These are phyloP conservation scores for Melanotaenia boesemani DNA, from an alignment of 2,797 vertebrate species.

Conservation along the genomic window DNA sequence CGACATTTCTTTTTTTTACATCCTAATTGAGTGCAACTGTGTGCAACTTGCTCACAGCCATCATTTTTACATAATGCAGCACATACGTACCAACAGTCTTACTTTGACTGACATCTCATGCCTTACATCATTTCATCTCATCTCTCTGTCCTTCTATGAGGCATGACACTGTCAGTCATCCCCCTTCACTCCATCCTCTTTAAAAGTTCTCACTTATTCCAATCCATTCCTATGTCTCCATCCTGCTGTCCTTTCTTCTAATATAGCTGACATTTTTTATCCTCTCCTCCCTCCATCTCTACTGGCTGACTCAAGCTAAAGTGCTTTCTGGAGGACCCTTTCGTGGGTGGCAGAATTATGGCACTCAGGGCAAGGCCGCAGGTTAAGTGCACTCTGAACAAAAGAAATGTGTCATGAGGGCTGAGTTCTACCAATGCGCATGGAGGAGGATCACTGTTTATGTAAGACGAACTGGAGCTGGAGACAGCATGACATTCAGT, in stretches of 20 bases:
- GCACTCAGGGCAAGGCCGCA: conserved; percentile 52
- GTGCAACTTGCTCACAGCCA: conserved; percentile 4
- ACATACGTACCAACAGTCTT: conserved; percentile 26
- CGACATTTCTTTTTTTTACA: neutral
- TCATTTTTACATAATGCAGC: conserved; percentile 28
- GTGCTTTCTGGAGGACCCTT: conserved; percentile 63
- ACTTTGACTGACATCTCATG: conserved; percentile 31
- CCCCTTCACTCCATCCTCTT: conserved; percentile 50
- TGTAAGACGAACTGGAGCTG: conserved; percentile 28
- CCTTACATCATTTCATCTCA: conserved; percentile 31
- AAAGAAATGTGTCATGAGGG: conserved; percentile 47
- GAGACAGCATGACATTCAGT: conserved; percentile 12
- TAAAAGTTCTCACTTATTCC: conserved; percentile 47
- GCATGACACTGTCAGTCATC: conserved; percentile 37
- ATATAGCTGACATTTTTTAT: conserved; percentile 69
- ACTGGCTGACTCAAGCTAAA: conserved; percentile 59
- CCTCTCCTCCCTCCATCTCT: conserved; percentile 54
- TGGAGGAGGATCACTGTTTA: conserved; percentile 37
- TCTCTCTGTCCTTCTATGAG: conserved; percentile 42
- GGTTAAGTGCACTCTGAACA: conserved; percentile 70
- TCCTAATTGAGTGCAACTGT: neutral
- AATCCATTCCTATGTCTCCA: conserved; percentile 45
- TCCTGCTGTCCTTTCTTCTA: conserved; percentile 57
- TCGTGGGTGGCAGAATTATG: conserved; percentile 60
- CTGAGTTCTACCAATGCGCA: conserved; percentile 27